Evolutionary conservation across 2,888 invertebrate genomes (phyloP).

Genomic region (Strigamia maritima): DNA sequence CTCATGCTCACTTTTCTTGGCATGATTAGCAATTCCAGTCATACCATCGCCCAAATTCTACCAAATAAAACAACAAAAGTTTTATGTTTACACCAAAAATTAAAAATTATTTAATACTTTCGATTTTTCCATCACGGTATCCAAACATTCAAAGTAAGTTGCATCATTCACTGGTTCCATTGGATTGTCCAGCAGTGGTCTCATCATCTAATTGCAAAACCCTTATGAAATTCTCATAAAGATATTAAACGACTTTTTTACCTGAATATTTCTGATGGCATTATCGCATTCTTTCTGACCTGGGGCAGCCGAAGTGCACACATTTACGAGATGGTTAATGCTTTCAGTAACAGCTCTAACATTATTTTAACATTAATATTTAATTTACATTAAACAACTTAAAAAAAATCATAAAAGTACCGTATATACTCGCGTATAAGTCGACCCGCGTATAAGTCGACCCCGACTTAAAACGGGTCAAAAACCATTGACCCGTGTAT

Average conservation of each 20-base stretch:
- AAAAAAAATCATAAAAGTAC: neutral
- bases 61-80: slow-evolving; percentile 43
- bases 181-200: slow-evolving; percentile 77
- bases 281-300: slow-evolving; percentile 97
- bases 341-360: slow-evolving; percentile 80
- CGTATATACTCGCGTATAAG: too few relatives aligned
- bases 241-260: slow-evolving; percentile 41
- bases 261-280: slow-evolving; percentile 84
- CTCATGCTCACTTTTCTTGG: slow-evolving; percentile 80
- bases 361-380: neutral
- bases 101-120: slow-evolving; percentile 53
- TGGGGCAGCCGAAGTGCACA: slow-evolving; percentile 83
- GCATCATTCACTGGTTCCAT: slow-evolving; percentile 81
- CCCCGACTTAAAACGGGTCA: too few relatives aligned
- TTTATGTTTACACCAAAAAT: neutral
- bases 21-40: slow-evolving; percentile 90
- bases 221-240: slow-evolving; percentile 45
- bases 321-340: slow-evolving; percentile 84
- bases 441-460: too few relatives aligned
- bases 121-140: slow-evolving; percentile 82
- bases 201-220: slow-evolving; percentile 59
- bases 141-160: slow-evolving; percentile 90
- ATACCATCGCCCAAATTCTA: slow-evolving; percentile 65
- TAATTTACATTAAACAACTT: neutral
- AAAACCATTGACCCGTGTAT: too few relatives aligned